A percentile compares a stretch with the other conserved stretches of the same genome.
Evolutionary conservation across 2,888 invertebrate species (phyloP).

Genomic region (Xestia xanthographa): DNA sequence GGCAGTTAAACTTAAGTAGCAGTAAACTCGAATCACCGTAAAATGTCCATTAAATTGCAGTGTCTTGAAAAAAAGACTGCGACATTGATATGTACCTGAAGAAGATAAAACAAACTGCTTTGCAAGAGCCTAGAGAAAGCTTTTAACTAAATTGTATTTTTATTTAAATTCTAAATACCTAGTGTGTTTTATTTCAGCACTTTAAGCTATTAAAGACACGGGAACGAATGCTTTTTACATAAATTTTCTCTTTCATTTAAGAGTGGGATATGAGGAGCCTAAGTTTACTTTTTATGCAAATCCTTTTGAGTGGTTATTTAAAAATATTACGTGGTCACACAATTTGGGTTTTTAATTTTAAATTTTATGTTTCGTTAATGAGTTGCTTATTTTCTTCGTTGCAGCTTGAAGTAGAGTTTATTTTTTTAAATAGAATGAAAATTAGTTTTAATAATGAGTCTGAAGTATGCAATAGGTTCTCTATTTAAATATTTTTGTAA

Average conservation of each 20-base stretch:
- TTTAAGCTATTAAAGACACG: slow-evolving; percentile 66
- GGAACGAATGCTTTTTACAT: slow-evolving; percentile 62
- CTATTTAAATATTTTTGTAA: not conserved
- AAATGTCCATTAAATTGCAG: slow-evolving; percentile 18
- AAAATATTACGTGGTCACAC: slow-evolving; percentile 33
- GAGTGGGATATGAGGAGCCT: slow-evolving; percentile 52
- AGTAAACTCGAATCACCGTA: slow-evolving; percentile 21
- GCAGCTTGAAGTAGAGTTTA: not conserved
- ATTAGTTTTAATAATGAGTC: not conserved
- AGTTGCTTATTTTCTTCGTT: not conserved
- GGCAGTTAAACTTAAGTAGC: slow-evolving; percentile 9
- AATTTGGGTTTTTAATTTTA: slow-evolving; percentile 19
- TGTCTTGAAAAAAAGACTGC: slow-evolving; percentile 14
- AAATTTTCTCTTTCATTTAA: slow-evolving; percentile 65
- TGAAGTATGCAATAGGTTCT: not conserved
- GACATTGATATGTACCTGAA: slow-evolving; percentile 57
- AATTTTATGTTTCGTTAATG: not conserved
- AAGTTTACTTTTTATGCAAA: slow-evolving; percentile 51
- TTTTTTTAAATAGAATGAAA: not conserved
- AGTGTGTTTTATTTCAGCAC: slow-evolving; percentile 68
- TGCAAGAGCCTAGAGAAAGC: slow-evolving; percentile 50
- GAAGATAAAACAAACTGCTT: slow-evolving; percentile 48
- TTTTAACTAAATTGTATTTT: slow-evolving; percentile 69
- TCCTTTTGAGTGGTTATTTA: slow-evolving; percentile 50
- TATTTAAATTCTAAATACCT: slow-evolving; percentile 69